Evolutionary conservation across 2,113 vertebrate species (phyloP).

Genomic region (Mus pahari): DNA sequence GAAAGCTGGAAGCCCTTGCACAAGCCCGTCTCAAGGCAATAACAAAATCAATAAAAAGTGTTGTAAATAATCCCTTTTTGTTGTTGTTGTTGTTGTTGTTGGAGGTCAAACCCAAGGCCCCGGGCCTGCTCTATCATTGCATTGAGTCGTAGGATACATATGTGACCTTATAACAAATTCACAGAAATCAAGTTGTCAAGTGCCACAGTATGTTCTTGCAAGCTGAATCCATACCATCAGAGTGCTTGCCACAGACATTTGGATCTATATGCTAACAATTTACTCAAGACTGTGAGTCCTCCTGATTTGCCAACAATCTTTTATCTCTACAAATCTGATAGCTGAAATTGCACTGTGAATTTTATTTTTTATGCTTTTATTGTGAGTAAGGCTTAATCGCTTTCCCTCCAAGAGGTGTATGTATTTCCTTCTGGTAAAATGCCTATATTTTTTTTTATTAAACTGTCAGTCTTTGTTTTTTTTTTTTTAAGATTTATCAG

Average conservation of each 20-base stretch:
- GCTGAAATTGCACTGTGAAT: conserved; percentile 9
- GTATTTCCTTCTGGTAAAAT: conserved; percentile 49
- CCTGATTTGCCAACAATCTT: not conserved
- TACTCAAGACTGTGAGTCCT: not conserved
- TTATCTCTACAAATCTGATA: conserved; percentile 42
- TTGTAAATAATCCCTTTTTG: not conserved
- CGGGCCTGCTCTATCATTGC: not conserved
- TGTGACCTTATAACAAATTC: not conserved
- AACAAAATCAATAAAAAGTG: not conserved
- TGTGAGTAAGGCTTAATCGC: conserved; percentile 51
- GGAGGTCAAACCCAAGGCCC: not conserved
- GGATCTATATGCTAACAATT: not conserved
- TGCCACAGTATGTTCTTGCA: not conserved
- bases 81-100: not conserved
- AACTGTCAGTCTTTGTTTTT: not conserved
- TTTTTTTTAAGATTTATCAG: conserved; percentile 38
- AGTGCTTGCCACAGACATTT: not conserved
- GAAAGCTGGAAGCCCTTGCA: too few species aligned
- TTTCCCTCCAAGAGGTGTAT: conserved; percentile 50
- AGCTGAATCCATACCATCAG: not conserved
- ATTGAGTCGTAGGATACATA: not conserved
- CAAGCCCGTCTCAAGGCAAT: not conserved
- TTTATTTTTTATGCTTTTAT: conserved; percentile 57
- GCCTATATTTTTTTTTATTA: conserved; percentile 67
- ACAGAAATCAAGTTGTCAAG: conserved; percentile 12